phyloP scores from a whole-genome alignment of 2,888 invertebrate species.

The Deilephila porcellus region DNA sequence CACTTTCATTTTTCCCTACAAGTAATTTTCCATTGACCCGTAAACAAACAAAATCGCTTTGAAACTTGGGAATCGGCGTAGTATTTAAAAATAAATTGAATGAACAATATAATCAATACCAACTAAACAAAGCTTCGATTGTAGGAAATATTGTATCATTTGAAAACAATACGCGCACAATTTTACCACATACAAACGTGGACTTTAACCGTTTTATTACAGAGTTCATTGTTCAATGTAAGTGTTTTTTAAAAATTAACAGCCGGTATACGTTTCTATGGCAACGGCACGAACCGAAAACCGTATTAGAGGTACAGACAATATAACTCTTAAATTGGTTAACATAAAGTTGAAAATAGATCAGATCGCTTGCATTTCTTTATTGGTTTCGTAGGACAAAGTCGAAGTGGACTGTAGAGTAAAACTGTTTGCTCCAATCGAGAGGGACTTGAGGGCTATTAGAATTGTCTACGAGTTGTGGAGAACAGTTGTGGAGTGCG shows the following conservation, averaged over 20 bases:
- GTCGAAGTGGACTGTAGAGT: constrained; percentile 76
- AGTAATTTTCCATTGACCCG: background rate
- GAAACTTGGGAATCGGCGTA: background rate
- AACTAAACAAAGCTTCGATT: constrained; percentile 58
- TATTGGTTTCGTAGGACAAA: constrained; percentile 62
- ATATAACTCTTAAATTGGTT: constrained; percentile 32
- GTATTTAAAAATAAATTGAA: constrained; percentile 22
- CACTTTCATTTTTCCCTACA: background rate
- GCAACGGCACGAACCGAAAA: constrained; percentile 71
- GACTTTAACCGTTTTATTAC: constrained; percentile 29
- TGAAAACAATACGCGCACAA: constrained; percentile 42
- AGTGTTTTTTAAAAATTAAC: constrained; percentile 51
- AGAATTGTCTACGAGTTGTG: constrained; percentile 69
- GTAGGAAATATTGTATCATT: constrained; percentile 51
- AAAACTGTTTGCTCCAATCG: constrained; percentile 79
- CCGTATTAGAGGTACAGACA: constrained; percentile 41
- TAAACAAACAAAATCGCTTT: constrained; percentile 15
- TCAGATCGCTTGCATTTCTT: constrained; percentile 38
- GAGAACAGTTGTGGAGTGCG: constrained; percentile 17
- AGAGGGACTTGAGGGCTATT: constrained; percentile 78
- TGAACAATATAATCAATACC: constrained; percentile 36
- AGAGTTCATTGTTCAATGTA: constrained; percentile 41
- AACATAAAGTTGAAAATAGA: constrained; percentile 45
- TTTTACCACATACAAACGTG: constrained; percentile 27
- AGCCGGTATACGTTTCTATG: constrained; percentile 66